A percentile compares a stretch with the other conserved stretches of the same genome.
Evolutionary conservation across 2,888 invertebrate genomes (phyloP).

Genomic region (Acleris holmiana): DNA sequence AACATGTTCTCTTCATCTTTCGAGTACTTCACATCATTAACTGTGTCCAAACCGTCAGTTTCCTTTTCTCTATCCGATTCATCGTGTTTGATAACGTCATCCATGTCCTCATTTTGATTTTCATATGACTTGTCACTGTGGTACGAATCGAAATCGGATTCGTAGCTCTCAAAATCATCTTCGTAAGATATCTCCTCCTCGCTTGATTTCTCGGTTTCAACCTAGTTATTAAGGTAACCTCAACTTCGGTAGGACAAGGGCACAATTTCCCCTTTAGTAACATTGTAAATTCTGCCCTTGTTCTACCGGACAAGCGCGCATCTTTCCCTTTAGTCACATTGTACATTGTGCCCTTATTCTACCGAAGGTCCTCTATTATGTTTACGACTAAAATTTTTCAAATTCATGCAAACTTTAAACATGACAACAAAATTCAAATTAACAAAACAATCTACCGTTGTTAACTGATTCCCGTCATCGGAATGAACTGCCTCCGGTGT

Average conservation of each 20-base stretch:
- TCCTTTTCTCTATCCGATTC: slow-evolving; percentile 34
- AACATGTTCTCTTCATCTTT: slow-evolving; percentile 73
- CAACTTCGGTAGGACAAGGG: no score
- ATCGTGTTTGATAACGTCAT: slow-evolving; percentile 36
- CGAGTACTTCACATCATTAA: slow-evolving; percentile 45
- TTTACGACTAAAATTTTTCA: not conserved
- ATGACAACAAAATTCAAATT: not conserved
- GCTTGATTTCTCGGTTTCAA: slow-evolving; percentile 51
- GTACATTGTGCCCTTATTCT: no score
- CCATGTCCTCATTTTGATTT: slow-evolving; percentile 13
- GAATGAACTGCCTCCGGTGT: no score
- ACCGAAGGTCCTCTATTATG: no score
- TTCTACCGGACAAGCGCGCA: no score
- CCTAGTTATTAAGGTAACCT: no score
- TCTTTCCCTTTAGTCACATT: no score
- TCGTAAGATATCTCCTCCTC: slow-evolving; percentile 75
- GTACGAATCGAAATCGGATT: slow-evolving; percentile 79
- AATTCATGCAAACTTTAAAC: not conserved
- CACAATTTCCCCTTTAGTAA: no score
- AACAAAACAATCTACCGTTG: no score
- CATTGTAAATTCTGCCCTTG: no score
- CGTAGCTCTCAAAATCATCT: slow-evolving; percentile 82
- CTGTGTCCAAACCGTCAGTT: slow-evolving; percentile 28
- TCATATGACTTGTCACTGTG: slow-evolving; percentile 53
- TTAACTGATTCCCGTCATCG: no score